Evolutionary conservation across 2,797 vertebrate genomes (phyloP), one percentile per base, ranked within the genome.

Genomic region (Etheostoma nigrum): DNA sequence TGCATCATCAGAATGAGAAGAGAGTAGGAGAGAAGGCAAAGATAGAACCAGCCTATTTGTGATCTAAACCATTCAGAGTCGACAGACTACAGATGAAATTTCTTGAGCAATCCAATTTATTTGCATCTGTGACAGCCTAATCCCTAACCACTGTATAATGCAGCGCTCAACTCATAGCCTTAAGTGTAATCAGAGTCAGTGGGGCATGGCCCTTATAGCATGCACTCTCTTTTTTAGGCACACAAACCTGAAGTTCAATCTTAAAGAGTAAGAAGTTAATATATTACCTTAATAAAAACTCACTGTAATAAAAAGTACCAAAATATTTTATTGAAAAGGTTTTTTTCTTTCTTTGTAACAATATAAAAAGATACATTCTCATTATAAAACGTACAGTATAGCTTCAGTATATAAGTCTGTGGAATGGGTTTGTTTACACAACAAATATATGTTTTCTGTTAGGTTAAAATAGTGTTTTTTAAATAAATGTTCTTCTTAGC

Each of bases 71-170:
- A 5, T 79, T 79, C 54, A 67, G 55, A 80, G 77, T 74, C 78
- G 85, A 92, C 83, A 65, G 76, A 79, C 79, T 84, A 72, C 74
- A 90, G 87, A 90, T 88, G 72, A 87, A 79, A 86, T 88, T 89
- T 90, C 76, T 78, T 67, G 48, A 86, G 83, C 76, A 81, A 81
- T 89, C 71, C 78, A 86, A 82, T 42, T 89, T 86, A 89, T 92
- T 91, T 92, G 82, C 89, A 91, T 90, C 73, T 40, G 47, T 76
- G 69, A 86, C 89, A 88, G 76, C 75, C 52, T 91, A 90, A 91
- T 91, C 90, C 88, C 78, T 73, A 84, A 85, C 74, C 82, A 77
- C 74, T 81, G 86, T 85, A 86, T 82, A 83, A 87, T 78, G 76
- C 79, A 80, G 81, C 60, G 78, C 84, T 87, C 79, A 68, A 81